Conservation (phyloP, 2,888 invertebrate species). For the Noctua pronuba region DNA sequence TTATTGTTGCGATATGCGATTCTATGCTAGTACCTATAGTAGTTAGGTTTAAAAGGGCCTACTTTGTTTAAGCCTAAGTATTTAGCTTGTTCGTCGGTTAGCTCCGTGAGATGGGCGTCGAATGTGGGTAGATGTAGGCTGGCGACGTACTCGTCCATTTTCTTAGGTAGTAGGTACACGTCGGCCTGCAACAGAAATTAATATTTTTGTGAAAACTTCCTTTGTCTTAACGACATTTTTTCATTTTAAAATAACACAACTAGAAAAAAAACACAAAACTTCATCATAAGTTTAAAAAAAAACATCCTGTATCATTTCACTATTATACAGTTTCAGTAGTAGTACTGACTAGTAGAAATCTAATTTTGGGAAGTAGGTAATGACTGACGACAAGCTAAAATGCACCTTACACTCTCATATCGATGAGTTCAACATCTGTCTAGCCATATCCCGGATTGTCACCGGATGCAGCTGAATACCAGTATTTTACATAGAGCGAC, state of each 20-base stretch:
- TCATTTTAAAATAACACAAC: not conserved
- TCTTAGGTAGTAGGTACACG: conserved; percentile 99
- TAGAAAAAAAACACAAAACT: not conserved
- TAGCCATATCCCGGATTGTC: not conserved
- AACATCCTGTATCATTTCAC: not conserved
- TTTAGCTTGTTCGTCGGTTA: conserved; percentile 98
- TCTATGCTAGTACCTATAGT: conserved; percentile 94
- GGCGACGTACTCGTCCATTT: conserved; percentile 99
- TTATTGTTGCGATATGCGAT: conserved; percentile 56
- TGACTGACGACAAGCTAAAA: not conserved
- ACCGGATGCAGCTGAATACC: not conserved
- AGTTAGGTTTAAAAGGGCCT: conserved; percentile 99
- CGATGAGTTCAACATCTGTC: not conserved
- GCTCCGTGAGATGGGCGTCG: conserved; percentile 98
- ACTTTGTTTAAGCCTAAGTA: conserved; percentile 99
- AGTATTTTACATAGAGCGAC: not conserved
- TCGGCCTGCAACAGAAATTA: conserved; percentile 91
- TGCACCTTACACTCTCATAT: not conserved
- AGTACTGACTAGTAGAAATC: not conserved
- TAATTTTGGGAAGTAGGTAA: not conserved
- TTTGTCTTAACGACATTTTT: not conserved
- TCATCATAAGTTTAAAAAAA: not conserved
- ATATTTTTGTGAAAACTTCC: conserved; percentile 44
- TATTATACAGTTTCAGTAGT: not conserved
- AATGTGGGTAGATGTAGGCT: conserved; percentile 99